Base-by-base conservation (phyloP, 2,113 vertebrate species). In the Saimiri boliviensis region DNA sequence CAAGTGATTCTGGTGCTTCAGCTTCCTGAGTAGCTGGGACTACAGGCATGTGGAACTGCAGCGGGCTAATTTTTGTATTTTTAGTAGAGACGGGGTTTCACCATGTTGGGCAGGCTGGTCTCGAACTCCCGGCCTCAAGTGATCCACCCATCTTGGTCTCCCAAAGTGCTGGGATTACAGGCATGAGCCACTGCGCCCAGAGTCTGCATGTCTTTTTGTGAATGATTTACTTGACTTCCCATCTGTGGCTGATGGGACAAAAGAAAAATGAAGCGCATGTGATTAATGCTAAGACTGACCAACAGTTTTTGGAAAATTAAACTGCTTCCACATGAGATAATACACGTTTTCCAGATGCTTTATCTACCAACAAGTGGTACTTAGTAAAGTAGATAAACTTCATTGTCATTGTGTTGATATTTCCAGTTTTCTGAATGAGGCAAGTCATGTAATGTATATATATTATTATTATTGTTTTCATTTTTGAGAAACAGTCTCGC, bases 301-400 rank as follows among this genome's bases (percentile, higher is more conserved):
- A 93, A 30, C 13, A 82, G 42, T 45, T 71, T 93, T 95, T 88
- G 86, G 42, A 94, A 96, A 87, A 56, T 56, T 70, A 17, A 86
- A 25, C 40, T 91, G 6, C n/a, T 94, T 96, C 81, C 45, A 76
- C 93, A 96, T 93, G 56, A 96, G 30, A 76, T 80, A 60, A 85
- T 95, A 58, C 68, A 54, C 87, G 14, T 95, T 88, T 92, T 89
- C 42, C 68, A 79, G 79, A 60, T 86, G 86, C 89, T 86, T 93
- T 93, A 79, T n/a, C 89, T 89, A 73, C 32, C 52, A 95, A 56
- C 76, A 93, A 88, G 49, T 89, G 40, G 14, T 35, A 89, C 86
- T 37, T 90, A 81, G 84, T 92, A 35, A 92, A 80, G 19, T 71
- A 85, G 71, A 86, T 92, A 84, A 82, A 85, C 30, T 47, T 90